Evolutionary conservation across 1,140 invertebrate genomes (phyloP).

Genomic region (Psix sp.): DNA sequence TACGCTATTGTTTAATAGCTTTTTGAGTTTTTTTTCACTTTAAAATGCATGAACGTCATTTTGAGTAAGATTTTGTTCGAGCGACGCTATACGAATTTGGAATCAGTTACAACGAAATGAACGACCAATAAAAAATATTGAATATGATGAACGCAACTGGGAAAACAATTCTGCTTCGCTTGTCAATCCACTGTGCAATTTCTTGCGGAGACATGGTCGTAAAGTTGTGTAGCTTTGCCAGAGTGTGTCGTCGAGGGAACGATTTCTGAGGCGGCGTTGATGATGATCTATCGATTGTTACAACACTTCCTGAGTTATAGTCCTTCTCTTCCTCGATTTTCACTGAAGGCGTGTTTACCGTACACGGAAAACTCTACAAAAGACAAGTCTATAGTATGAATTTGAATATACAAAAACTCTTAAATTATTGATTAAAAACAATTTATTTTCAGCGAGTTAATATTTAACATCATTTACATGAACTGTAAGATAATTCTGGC

Average conservation of each 20-base stretch:
- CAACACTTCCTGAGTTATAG: slow-evolving; percentile 67
- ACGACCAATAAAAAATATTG: slow-evolving; percentile 91
- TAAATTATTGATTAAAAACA: neutral
- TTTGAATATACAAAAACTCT: neutral
- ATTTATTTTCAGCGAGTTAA: neutral
- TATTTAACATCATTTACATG: slow-evolving; percentile 78
- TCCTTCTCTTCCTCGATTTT: slow-evolving; percentile 81
- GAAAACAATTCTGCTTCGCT: slow-evolving; percentile 85
- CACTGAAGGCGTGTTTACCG: slow-evolving; percentile 80
- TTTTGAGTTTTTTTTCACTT: no score
- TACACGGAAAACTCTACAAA: slow-evolving; percentile 81
- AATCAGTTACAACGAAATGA: slow-evolving; percentile 79
- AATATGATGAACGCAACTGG: slow-evolving; percentile 88
- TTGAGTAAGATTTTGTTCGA: no score
- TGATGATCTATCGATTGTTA: slow-evolving; percentile 70
- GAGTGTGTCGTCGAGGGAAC: slow-evolving; percentile 70
- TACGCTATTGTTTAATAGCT: no score
- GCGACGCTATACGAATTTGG: neutral
- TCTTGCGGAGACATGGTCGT: slow-evolving; percentile 91
- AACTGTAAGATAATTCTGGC: slow-evolving; percentile 84
- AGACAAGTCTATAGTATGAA: slow-evolving; percentile 4
- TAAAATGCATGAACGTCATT: no score
- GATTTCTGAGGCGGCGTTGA: slow-evolving; percentile 67
- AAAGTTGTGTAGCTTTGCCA: slow-evolving; percentile 78
- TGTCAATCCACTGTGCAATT: slow-evolving; percentile 91